Base-by-base conservation (phyloP, 2,888 invertebrate species). In the Chymomyza amoena region DNA sequence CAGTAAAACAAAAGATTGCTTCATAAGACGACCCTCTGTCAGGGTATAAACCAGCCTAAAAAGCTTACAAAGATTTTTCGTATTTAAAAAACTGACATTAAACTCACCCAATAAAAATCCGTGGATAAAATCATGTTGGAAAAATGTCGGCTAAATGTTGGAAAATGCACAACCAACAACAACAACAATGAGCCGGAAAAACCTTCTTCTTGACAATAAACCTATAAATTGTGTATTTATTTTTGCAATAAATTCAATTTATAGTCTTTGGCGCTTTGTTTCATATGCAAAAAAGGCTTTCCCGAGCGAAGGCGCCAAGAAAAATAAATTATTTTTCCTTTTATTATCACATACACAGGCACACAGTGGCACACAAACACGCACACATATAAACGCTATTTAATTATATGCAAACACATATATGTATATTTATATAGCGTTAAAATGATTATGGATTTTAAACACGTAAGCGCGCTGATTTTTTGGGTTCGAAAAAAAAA, bases 61-160 rank as follows among this genome's bases (percentile, higher is more conserved):
- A 45, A 13, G 13, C 13, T 45, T 13, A 13, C 39, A 45, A 45
- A 13, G 13, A 45, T 13, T 45, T 45, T 45, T 45, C 39, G 13
- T 7, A 45, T 13, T 45, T 45, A 25, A 36, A 9, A 36, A 36
- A 36, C 7, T 64, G 25, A 25, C 28, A 13, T 60, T 32, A 39
- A 15, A 67, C 83, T 83, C 73, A 83, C 83, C 87, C 84, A 82
- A 72, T 78, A 78, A 75, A 73, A 78, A 66, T 83, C 83, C 64
- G 80, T 78, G 59, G 83, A 72, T 76, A 82, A 72, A 71, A 82
- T 82, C 83, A 83, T 83, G 63, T 9, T 45, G 61, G 5, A 39
- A 45, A 45, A 45, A 13, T 61, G 61, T 36, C 2, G 13, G 32
- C 6, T n/a, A 32, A 32, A 32, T 7, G 32, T 7, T 32, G 4